A percentile compares a stretch with the other conserved stretches of the same genome.
Conservation (phyloP, 2,113 vertebrate species). For the Malurus elegans region DNA sequence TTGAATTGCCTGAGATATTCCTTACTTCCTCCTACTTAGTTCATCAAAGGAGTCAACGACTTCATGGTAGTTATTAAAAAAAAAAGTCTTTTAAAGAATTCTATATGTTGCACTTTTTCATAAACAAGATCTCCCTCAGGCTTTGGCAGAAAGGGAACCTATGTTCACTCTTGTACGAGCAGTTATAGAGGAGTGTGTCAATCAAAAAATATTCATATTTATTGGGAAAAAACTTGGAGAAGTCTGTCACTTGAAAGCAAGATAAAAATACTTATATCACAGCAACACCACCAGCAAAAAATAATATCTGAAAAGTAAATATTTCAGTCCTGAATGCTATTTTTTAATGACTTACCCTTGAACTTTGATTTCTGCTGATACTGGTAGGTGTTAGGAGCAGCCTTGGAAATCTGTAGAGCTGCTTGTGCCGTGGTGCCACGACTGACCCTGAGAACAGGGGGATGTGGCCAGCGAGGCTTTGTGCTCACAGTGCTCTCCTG, state of each 20-base stretch:
- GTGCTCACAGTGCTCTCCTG: not conserved
- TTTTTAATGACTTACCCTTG: slow-evolving; percentile 23
- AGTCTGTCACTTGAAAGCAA: not conserved
- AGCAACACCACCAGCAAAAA: slow-evolving; percentile 62
- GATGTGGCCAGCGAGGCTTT: not conserved
- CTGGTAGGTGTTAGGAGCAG: not conserved
- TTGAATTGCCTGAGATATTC: not conserved
- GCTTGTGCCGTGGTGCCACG: fast-evolving
- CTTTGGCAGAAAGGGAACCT: not conserved
- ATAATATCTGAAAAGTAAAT: slow-evolving; percentile 47
- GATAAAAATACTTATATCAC: slow-evolving; percentile 58
- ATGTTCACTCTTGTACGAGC: not conserved
- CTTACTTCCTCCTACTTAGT: not conserved
- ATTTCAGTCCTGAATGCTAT: not conserved
- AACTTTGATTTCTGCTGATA: not conserved
- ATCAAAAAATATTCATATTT: not conserved
- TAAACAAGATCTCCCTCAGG: not conserved
- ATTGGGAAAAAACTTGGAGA: not conserved
- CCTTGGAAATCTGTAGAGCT: not conserved
- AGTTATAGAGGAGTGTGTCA: not conserved
- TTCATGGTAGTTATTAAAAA: not conserved
- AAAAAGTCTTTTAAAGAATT: not conserved
- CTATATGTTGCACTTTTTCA: not conserved
- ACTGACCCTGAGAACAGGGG: not conserved
- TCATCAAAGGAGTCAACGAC: not conserved